Base-by-base conservation (phyloP, 2,797 vertebrate species). In the Leptodactylus fallax region DNA sequence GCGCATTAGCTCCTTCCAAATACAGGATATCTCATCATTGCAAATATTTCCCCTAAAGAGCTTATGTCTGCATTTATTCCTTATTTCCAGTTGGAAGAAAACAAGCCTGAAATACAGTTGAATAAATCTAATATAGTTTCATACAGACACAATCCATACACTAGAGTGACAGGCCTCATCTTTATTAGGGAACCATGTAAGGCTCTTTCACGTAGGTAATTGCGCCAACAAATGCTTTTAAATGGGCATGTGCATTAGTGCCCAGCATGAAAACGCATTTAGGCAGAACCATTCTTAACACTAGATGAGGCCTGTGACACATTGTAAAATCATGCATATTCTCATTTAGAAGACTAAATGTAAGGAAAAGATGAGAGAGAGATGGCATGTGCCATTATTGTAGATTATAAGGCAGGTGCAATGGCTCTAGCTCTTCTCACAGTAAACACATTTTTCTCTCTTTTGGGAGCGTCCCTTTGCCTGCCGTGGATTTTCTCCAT, bases 391-490 rank as follows among this genome's bases (percentile, higher is more conserved):
- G 27, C 23, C 13, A 49, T 53, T 77, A 80, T 16, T 45, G 19
- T 25, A n/a, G 16, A 19, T 17, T 69, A 56, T 2, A 16, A 76
- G 17, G 21, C 16, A 76, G 69, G 23, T 87, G 21, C 61, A 61
- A 23, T 53, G 6, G 60, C 53, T 49, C 58, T 3, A 36, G 7
- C 10, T 80, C 19, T 72, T 14, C 23, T 81, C 55, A 7, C 53
- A 65, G 60, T 25, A 53, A 85, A 65, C 83, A 14, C 0, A 88
- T 55, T 45, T 79, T 78, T 12, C 53, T 87, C 88, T 90, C 83
- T 53, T 76, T 5, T 81, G 19, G 74, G 69, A 91, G 60, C n/a
- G 74, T 91, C 83, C 36, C 87, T 90, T 85, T 81, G 63, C 36
- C 89, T 91, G 84, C 47, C 60, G 82, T 51, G 78, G 81, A 67